These are phyloP conservation scores for human DNA, from an alignment of 2,113 vertebrate genomes.

Conservation along the genomic window DNA sequence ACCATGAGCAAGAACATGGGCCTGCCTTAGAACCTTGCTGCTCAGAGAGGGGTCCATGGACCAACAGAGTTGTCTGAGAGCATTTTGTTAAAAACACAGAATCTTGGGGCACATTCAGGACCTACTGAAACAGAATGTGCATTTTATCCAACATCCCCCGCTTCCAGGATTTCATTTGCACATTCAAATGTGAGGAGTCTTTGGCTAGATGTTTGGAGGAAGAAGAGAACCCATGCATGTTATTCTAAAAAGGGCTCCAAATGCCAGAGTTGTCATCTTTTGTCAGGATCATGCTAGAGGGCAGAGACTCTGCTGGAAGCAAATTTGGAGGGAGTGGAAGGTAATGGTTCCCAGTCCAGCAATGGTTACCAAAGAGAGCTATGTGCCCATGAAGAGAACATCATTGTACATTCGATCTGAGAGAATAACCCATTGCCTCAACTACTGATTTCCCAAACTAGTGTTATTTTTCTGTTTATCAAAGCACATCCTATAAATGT, in stretches of 20 bases:
- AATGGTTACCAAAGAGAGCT: not conserved
- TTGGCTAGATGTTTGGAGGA: not conserved
- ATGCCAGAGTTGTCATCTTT: not conserved
- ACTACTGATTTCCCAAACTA: not conserved
- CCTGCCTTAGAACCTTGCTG: accelerated
- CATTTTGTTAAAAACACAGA: not conserved
- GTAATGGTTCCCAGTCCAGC: not conserved
- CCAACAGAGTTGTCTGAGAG: not conserved
- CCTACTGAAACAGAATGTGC: not conserved
- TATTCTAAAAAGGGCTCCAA: not conserved
- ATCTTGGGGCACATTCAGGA: not conserved
- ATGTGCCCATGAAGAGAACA: not conserved
- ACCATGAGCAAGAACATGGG: not conserved
- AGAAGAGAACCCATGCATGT: not conserved
- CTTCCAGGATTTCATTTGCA: not conserved
- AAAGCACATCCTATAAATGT: not conserved
- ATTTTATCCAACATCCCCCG: not conserved
- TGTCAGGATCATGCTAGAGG: accelerated
- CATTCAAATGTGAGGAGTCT: not conserved
- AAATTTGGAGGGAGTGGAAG: not conserved
- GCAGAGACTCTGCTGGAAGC: not conserved
- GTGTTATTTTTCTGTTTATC: not conserved
- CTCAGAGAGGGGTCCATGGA: not conserved
- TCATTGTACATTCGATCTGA: not conserved
- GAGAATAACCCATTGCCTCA: not conserved